A percentile compares a stretch with the other conserved stretches of the same genome.
phyloP scores from a whole-genome alignment of 2,888 invertebrate genomes.

The Drosophila maculinotata region DNA sequence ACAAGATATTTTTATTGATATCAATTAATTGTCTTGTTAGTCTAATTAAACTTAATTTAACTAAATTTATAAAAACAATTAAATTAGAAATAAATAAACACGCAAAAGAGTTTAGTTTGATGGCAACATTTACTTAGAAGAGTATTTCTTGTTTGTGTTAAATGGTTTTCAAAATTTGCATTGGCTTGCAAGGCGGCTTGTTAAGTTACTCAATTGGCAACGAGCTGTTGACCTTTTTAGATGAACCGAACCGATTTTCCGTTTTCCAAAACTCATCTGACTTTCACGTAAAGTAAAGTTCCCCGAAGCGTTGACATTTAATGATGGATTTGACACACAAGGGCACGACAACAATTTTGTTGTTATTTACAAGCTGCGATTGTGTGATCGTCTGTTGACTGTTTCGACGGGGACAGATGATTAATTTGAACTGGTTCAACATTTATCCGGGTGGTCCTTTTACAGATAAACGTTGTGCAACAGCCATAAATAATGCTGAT shows the following conservation, averaged over 20 bases:
- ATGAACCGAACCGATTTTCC: conserved; percentile 45
- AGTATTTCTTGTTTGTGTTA: conserved; percentile 1
- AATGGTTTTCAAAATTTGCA: conserved; percentile 5
- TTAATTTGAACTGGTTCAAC: conserved; percentile 60
- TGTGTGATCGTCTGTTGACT: conserved; percentile 27
- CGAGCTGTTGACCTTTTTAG: conserved; percentile 76
- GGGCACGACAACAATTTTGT: conserved; percentile 78
- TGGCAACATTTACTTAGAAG: background rate
- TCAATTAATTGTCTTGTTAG: too few species aligned
- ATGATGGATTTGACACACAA: conserved; percentile 85
- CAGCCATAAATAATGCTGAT: conserved; percentile 68
- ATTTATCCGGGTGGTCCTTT: conserved; percentile 70
- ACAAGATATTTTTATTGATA: too few species aligned
- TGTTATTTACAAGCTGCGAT: conserved; percentile 33
- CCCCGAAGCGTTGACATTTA: conserved; percentile 84
- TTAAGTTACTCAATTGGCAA: conserved; percentile 73
- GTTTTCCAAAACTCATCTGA: conserved; percentile 40
- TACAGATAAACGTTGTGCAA: conserved; percentile 62
- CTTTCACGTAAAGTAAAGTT: conserved; percentile 70
- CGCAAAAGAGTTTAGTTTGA: too few species aligned
- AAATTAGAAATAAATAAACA: too few species aligned
- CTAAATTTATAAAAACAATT: too few species aligned
- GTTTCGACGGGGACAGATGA: conserved; percentile 60
- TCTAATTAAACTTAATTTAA: too few species aligned
- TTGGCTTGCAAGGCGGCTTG: conserved; percentile 38